phyloP scores from a whole-genome alignment of 2,797 vertebrate species.

The Tauraco hartlaubi region DNA sequence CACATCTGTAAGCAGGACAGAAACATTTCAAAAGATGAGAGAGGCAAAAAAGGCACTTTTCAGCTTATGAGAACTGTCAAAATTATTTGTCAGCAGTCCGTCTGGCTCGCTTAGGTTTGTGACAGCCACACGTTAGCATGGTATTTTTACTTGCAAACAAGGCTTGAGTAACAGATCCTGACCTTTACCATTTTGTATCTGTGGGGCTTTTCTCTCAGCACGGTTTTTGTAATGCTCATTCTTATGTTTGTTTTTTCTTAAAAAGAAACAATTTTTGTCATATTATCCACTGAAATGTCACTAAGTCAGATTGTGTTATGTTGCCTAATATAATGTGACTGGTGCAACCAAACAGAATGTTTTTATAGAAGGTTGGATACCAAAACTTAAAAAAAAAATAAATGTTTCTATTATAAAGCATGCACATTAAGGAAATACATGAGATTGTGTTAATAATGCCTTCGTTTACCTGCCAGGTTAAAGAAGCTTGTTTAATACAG shows the following conservation, averaged over 20 bases:
- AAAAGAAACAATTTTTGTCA: background rate
- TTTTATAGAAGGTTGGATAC: background rate
- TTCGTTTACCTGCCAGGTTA: background rate
- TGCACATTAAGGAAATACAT: background rate
- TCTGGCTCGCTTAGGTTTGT: background rate
- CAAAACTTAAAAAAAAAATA: background rate
- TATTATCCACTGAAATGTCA: constrained; percentile 10
- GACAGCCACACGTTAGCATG: background rate
- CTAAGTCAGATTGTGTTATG: background rate
- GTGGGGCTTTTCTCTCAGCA: constrained; percentile 4
- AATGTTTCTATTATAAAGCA: background rate
- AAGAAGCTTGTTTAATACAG: background rate
- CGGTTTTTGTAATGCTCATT: background rate
- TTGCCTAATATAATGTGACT: background rate
- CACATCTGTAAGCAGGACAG: background rate
- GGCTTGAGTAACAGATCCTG: background rate
- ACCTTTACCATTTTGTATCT: constrained; percentile 39
- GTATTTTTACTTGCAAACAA: constrained; percentile 43
- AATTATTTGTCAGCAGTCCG: constrained; percentile 5
- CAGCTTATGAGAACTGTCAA: background rate
- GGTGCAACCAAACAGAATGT: background rate
- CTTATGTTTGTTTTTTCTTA: background rate
- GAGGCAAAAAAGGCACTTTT: background rate
- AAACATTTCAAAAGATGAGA: background rate
- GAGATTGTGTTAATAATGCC: background rate